These are phyloP conservation scores for Aethina tumida DNA, from an alignment of 1,140 invertebrate genomes.

Conservation along the genomic window DNA sequence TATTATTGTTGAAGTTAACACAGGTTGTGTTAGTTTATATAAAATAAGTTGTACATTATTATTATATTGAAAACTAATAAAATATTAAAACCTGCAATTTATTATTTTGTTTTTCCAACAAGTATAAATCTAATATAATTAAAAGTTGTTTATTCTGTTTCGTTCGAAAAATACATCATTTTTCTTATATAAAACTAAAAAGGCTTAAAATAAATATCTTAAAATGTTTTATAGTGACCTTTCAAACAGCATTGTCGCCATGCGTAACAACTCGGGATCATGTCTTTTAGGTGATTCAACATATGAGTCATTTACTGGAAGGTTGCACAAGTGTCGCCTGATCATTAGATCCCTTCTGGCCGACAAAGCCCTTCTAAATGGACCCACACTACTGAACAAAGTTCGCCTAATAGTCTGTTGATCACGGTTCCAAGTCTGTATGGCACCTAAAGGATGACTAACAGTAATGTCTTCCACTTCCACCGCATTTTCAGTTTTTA, in stretches of 20 bases:
- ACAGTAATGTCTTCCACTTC: constrained; percentile 16
- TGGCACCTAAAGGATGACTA: constrained; percentile 47
- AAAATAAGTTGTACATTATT: too few relatives aligned
- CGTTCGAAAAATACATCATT: too few relatives aligned
- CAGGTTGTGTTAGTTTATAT: too few relatives aligned
- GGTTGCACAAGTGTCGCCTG: constrained; percentile 48
- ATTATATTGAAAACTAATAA: too few relatives aligned
- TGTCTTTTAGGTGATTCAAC: constrained; percentile 32
- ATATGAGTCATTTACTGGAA: constrained; percentile 44
- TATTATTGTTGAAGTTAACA: too few relatives aligned
- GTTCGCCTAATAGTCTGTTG: constrained; percentile 33
- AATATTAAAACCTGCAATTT: too few relatives aligned
- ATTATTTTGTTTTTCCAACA: too few relatives aligned
- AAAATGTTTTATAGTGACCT: constrained; percentile 16
- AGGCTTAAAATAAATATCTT: too few relatives aligned
- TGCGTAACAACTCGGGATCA: constrained; percentile 31
- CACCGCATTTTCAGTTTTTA: constrained; percentile 12
- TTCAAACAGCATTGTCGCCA: constrained; percentile 31
- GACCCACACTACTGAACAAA: constrained; percentile 41
- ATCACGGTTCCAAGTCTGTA: constrained; percentile 45
- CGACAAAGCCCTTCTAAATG: constrained; percentile 47
- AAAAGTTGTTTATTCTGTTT: too few relatives aligned
- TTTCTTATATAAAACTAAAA: too few relatives aligned
- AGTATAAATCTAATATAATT: too few relatives aligned
- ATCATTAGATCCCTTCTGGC: constrained; percentile 54